Base-by-base conservation (phyloP, 2,888 invertebrate genomes). In the Seira ritae region DNA sequence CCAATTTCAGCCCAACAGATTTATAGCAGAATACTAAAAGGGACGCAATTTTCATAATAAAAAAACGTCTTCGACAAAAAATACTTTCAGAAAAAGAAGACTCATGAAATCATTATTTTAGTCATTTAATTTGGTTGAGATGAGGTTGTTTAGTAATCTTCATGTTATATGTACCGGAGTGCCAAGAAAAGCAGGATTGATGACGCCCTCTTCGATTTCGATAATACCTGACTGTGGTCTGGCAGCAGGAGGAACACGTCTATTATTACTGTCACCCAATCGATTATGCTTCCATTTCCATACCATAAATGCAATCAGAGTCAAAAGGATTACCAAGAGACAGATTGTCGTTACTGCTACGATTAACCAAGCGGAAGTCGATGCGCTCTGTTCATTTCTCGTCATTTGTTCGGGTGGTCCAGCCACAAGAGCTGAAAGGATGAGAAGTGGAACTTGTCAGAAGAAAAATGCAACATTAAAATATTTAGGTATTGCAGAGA, bases 231-330 rank as follows among this genome's bases (percentile, higher is more conserved):
- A 85, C 84, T 83, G 84, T 42, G 80, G 85, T 82, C 86, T 81
- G 62, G 82, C 22, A 37, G 74, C 42, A 67, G 62, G 74, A 42
- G 42, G 85, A 31, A 62, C 80, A 73, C 37, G 71, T 46, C 66
- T 65, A 62, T 70, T 20, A 75, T 69, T 22, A 67, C 66, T 74
- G 69, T 85, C 84, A 67, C 87, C 82, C 67, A 87, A 79, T 42
- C 87, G 85, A 80, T 87, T 87, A 70, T 84, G 80, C 76, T 88
- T 88, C 86, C 87, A 89, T 76, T 89, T 88, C 87, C 88, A 89
- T 12, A 86, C 87, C 86, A 89, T 87, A 72, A 84, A 85, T 68
- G 83, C 75, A 23, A 88, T 86, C 17, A 87, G 69, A 17, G 81
- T 71, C 17, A 86, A 66, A n/a, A 87, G 71, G 22, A 86, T 42